Percentiles rank a stretch among this genome's conserved stretches.
These are phyloP conservation scores for Agonopterix arenella DNA, from an alignment of 2,888 invertebrate genomes.

Conservation along the genomic window DNA sequence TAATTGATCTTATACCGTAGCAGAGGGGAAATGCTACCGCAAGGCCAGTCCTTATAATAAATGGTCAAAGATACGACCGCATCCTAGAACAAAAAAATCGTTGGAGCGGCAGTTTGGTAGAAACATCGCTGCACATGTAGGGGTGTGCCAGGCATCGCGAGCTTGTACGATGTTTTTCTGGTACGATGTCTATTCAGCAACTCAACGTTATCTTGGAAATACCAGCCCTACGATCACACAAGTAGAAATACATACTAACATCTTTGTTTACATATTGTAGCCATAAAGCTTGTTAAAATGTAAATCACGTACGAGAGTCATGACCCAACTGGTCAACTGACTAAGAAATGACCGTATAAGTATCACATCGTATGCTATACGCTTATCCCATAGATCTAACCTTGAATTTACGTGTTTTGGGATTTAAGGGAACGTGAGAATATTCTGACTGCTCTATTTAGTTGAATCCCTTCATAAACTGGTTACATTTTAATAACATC, in stretches of 20 bases:
- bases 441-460: slow-evolving; percentile 24
- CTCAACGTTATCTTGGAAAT: too few species aligned
- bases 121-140: too few species aligned
- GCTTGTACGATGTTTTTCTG: too few species aligned
- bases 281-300: slow-evolving; percentile 24
- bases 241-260: background rate
- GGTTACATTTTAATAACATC: too few species aligned
- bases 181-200: too few species aligned
- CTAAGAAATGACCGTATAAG: slow-evolving; percentile 34
- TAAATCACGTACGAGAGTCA: slow-evolving; percentile 32
- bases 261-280: background rate
- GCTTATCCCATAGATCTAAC: slow-evolving; percentile 50
- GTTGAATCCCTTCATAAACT: background rate
- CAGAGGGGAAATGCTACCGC: too few species aligned
- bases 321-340: slow-evolving; percentile 53
- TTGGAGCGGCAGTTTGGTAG: too few species aligned
- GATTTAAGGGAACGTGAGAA: slow-evolving; percentile 50
- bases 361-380: slow-evolving; percentile 12
- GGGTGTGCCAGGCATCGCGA: too few species aligned
- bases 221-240: background rate
- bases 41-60: too few species aligned
- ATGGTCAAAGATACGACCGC: too few species aligned
- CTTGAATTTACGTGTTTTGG: slow-evolving; percentile 35
- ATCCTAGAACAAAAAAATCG: too few species aligned
- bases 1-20: too few species aligned